Base-by-base conservation (phyloP, 1,140 invertebrate genomes). In the Cardiocondyla obscurior region DNA sequence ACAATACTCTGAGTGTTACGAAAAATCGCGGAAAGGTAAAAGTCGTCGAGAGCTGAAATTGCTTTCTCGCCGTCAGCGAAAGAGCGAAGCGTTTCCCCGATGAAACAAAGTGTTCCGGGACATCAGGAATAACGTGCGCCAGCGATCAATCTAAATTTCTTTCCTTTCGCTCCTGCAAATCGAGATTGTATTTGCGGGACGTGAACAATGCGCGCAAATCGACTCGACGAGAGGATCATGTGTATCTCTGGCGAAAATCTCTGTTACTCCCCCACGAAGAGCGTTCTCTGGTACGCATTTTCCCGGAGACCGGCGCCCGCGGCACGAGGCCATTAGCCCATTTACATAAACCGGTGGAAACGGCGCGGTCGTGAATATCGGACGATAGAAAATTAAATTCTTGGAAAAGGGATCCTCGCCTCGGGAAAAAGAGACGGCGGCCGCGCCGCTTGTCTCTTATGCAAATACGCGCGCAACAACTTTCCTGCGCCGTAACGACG, bases 311-410 rank as follows among this genome's bases (percentile, higher is more conserved):
- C 30, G 5, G 64, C 46, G 36, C 25, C 28, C 25, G 30, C 44
- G n/a, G 30, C 57, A 39, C 2, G 25, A 39, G 51, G 30, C 67
- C 53, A 82, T 85, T 74, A 85, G 39, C 25, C 46, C 30, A 76
- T 86, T 86, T 86, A 55, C 84, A 86, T 86, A 82, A 86, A 65
- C 84, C 79, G 36, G 8, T 55, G 53, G 83, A 85, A 70, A 86
- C 22, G 60, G 67, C 12, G 82, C 65, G 69, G 46, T 42, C 49
- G 62, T 36, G 51, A 73, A 67, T 86, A 86, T 85, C 77, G 77
- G 25, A 51, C 72, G 53, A 46, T 58, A 44, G 85, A 86, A 85
- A 85, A 86, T 82, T 85, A 77, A 85, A 85, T 85, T 86, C 53
- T 53, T 51, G 33, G 77, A 70, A 85, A 73, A 73, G 69, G 69